Conservation (phyloP, 2,888 invertebrate genomes). For the Noctua janthina region DNA sequence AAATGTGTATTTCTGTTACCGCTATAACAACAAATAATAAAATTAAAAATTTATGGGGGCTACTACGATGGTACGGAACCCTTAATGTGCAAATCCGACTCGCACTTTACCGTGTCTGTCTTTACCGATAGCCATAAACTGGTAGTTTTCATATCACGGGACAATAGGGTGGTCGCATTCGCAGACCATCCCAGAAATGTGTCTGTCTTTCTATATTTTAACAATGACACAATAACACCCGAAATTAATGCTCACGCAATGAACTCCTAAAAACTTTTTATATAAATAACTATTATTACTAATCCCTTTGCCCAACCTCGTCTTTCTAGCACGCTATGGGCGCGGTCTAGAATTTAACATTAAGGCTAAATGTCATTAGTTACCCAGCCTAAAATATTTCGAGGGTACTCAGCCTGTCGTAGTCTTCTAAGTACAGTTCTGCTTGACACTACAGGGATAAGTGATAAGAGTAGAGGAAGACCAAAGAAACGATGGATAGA, state of each 20-base stretch:
- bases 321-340: slow-evolving; percentile 38
- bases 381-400: slow-evolving; percentile 9
- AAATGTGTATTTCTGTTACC: too few relatives aligned
- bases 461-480: too few relatives aligned
- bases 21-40: too few relatives aligned
- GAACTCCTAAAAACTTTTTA: slow-evolving; percentile 7
- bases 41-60: too few relatives aligned
- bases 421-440: not conserved
- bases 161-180: not conserved
- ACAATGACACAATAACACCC: not conserved
- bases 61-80: too few relatives aligned
- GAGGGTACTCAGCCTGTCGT: not conserved
- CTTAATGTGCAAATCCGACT: too few relatives aligned
- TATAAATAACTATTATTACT: not conserved
- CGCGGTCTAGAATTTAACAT: slow-evolving; percentile 15
- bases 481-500: too few relatives aligned
- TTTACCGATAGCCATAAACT: not conserved
- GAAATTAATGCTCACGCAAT: slow-evolving; percentile 29
- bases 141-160: not conserved
- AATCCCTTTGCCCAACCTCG: slow-evolving; percentile 32
- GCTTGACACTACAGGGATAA: not conserved
- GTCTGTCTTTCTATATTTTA: not conserved
- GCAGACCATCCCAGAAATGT: not conserved
- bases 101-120: not conserved
- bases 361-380: not conserved